Evolutionary conservation across 2,888 invertebrate genomes (phyloP).

Genomic region (Protonemura montana): DNA sequence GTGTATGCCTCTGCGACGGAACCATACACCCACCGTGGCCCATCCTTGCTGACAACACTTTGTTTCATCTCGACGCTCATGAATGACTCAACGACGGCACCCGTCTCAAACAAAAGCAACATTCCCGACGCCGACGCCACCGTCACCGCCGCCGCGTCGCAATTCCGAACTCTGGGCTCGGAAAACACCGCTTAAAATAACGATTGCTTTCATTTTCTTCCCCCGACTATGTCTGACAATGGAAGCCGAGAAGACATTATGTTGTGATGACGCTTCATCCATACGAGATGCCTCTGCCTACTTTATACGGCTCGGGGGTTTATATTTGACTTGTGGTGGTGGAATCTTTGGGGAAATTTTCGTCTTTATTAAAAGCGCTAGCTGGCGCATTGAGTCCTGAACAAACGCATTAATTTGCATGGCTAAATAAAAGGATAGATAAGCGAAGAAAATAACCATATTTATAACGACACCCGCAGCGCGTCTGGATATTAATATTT

Average conservation of each 20-base stretch:
- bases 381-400: background rate
- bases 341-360: conserved; percentile 12
- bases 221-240: background rate
- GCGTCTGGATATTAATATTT: background rate
- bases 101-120: conserved; percentile 35
- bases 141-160: background rate
- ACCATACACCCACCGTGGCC: background rate
- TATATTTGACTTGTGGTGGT: conserved; percentile 7
- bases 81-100: background rate
- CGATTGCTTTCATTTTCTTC: conserved; percentile 16
- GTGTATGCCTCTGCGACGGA: background rate
- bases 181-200: conserved; percentile 25
- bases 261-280: background rate
- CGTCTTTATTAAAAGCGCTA: background rate
- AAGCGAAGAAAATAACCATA: background rate
- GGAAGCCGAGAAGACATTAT: conserved; percentile 12
- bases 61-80: conserved; percentile 17
- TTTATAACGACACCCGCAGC: background rate
- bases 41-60: background rate
- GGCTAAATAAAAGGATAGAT: background rate
- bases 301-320: background rate
- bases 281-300: background rate
- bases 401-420: conserved; percentile 7
- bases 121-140: conserved; percentile 13
- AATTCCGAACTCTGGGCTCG: background rate